phyloP scores from a whole-genome alignment of 2,797 vertebrate genomes.

The Pelochelys cantorii region DNA sequence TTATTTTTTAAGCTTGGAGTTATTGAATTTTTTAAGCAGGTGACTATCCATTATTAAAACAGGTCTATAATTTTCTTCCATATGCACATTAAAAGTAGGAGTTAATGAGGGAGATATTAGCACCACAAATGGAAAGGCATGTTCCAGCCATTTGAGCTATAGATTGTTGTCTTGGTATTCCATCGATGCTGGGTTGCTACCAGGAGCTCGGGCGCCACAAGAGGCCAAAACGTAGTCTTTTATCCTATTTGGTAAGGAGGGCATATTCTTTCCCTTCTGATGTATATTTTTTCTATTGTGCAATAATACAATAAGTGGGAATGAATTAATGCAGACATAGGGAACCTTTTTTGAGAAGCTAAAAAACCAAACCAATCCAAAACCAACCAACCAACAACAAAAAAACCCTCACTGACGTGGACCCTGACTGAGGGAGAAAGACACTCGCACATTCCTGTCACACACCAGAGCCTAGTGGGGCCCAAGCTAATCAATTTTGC shows the following conservation, averaged over 20 bases:
- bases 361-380: no score
- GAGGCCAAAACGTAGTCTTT: neutral
- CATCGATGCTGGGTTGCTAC: neutral
- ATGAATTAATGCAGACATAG: neutral
- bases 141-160: neutral
- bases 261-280: neutral
- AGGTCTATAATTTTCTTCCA: neutral
- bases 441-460: no score
- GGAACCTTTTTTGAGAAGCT: no score
- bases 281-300: neutral
- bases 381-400: no score
- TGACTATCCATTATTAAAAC: neutral
- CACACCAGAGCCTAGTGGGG: no score
- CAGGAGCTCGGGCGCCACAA: neutral
- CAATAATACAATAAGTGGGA: constrained; percentile 16
- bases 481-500: no score
- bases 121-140: neutral
- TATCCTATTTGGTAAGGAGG: neutral
- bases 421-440: no score
- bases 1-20: neutral
- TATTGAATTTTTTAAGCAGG: neutral
- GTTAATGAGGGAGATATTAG: neutral
- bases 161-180: neutral
- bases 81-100: neutral
- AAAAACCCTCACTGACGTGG: no score